phyloP scores from a whole-genome alignment of 2,797 vertebrate species.

The Anguilla pacifica region DNA sequence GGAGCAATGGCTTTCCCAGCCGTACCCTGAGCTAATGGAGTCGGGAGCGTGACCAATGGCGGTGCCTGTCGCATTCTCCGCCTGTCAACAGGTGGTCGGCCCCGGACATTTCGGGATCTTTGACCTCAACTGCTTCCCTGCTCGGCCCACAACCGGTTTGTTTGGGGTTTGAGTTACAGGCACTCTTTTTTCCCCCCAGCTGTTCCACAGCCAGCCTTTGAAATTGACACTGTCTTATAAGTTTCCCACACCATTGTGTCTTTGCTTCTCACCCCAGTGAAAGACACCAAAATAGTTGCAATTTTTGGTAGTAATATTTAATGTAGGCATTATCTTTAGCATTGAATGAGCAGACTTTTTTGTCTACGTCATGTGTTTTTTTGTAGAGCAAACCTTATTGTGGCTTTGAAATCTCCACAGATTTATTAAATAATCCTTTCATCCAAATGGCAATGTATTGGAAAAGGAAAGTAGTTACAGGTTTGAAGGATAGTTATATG shows the following conservation, averaged over 20 bases:
- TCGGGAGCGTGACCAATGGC: constrained; percentile 66
- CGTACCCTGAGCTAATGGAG: constrained; percentile 70
- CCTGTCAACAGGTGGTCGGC: constrained; percentile 66
- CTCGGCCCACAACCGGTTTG: constrained; percentile 64
- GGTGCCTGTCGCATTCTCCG: constrained; percentile 59
- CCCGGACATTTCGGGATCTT: constrained; percentile 52
- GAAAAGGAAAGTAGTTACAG: background rate
- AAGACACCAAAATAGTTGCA: background rate
- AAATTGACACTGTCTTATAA: background rate
- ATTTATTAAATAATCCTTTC: background rate
- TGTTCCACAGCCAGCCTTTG: constrained; percentile 55
- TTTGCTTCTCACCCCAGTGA: background rate
- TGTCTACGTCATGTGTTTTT: constrained; percentile 57
- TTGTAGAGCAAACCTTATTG: constrained; percentile 11
- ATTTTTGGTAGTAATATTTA: background rate
- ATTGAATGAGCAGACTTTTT: background rate
- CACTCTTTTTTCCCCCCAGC: constrained; percentile 57
- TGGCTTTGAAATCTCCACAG: background rate
- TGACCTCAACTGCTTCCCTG: constrained; percentile 63
- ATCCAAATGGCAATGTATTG: background rate
- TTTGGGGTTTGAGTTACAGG: constrained; percentile 67
- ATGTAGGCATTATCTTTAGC: background rate
- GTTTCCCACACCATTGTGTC: background rate
- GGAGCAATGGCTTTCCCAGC: constrained; percentile 70
- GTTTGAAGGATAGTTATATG: background rate